phyloP scores from a whole-genome alignment of 1,140 invertebrate species.

The Drosophila lacertosa region DNA sequence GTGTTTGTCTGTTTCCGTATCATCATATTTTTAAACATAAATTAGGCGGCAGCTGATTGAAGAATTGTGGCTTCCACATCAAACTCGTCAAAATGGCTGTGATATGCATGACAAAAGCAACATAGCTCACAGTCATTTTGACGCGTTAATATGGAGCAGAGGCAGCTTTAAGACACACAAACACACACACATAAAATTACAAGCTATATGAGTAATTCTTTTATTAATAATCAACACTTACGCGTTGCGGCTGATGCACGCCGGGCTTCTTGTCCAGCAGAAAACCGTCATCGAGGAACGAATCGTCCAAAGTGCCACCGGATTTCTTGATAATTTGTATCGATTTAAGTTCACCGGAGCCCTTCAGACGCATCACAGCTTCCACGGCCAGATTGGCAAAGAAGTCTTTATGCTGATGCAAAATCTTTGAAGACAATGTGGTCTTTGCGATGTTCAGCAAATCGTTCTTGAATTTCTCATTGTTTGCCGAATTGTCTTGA shows the following conservation, averaged over 20 bases:
- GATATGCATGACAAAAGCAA: constrained; percentile 68
- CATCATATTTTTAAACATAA: background rate
- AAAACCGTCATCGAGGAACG: constrained; percentile 99
- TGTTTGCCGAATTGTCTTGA: constrained; percentile 92
- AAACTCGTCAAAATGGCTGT: constrained; percentile 84
- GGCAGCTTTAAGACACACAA: background rate
- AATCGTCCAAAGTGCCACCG: constrained; percentile 96
- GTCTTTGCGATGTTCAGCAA: constrained; percentile 98
- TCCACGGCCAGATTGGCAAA: constrained; percentile 98
- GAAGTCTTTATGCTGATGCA: constrained; percentile 98
- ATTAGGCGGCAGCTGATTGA: constrained; percentile 3
- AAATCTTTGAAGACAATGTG: constrained; percentile 98
- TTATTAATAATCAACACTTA: constrained; percentile 42
- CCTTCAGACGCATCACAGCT: constrained; percentile 97
- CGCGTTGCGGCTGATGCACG: constrained; percentile 92
- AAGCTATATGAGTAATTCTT: background rate
- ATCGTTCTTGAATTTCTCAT: constrained; percentile 93
- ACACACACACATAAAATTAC: constrained; percentile 4
- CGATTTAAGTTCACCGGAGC: constrained; percentile 96
- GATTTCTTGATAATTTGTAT: constrained; percentile 99
- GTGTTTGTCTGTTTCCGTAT: background rate
- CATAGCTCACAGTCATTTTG: constrained; percentile 83
- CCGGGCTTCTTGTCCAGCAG: constrained; percentile 98
- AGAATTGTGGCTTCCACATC: constrained; percentile 46
- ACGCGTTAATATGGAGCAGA: constrained; percentile 63